Base-by-base conservation (phyloP, 2,888 invertebrate genomes). In the Caenorhabditis doughertyi region DNA sequence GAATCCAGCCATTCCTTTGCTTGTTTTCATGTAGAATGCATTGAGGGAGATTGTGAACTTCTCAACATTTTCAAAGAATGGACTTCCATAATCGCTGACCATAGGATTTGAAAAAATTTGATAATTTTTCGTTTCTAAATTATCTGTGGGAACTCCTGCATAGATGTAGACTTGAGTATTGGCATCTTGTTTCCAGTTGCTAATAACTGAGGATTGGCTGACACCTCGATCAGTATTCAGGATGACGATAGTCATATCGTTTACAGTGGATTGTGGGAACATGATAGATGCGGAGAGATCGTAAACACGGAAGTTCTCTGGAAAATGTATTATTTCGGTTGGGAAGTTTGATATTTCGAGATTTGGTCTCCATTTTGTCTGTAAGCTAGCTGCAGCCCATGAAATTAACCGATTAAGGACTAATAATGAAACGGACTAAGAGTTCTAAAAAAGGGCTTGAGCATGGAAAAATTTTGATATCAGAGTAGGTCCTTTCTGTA, bases 221-320 rank as follows among this genome's bases (percentile, higher is more conserved):
- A 49, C 49, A 16, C 32, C 49, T 3, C 9, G 16, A 9, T 49
- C 3, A 21, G 64, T 49, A 21, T 49, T 64, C 13, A 64, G 49
- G 49, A 64, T 49, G 2, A 64, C 7, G 2, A 7, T 29, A 2
- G 49, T 47, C 11, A n/a, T n/a, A n/a, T n/a, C n/a, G 18, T 2
- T 47, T 16, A 13, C 42, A 29, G 0, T 32, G 44, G 9, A 32
- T 13, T 25, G 0, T 7, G 3, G 62, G 27, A 21, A 29, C 18
- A 18, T 21, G 11, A 13, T 7, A 11, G 18, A 2, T 11, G 2
- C n/a, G 16, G 25, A 7, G 49, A 73, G n/a, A 44, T 73, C 73
- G 18, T 42, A 42, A 9, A 64, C 73, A 16, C 23, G 25, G 47
- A 73, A 73, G 29, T 44, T 49, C n/a, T 32, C 73, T 73, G 73